Conservation (phyloP, 2,797 vertebrate genomes). For the Squalus acanthias region DNA sequence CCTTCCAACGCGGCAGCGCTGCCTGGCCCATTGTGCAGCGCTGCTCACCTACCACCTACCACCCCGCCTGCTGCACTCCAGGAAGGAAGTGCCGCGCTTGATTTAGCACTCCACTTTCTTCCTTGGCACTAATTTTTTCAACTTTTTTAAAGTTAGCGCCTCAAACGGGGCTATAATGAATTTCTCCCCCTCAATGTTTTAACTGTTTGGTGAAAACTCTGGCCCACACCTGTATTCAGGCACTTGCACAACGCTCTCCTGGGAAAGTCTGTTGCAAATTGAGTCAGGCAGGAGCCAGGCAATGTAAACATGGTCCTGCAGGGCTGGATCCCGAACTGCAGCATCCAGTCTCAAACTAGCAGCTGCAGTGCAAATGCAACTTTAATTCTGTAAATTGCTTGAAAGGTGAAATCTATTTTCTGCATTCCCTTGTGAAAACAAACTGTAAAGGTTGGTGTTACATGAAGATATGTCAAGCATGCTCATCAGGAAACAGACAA, state of each 20-base stretch:
- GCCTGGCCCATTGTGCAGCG: no score
- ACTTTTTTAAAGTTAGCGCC: no score
- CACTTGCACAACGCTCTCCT: neutral
- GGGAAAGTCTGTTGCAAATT: neutral
- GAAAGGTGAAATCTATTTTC: neutral
- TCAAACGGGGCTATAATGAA: no score
- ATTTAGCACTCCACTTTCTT: no score
- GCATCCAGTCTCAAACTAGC: neutral
- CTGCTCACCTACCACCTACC: no score
- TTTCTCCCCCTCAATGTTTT: neutral
- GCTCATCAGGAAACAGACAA: neutral
- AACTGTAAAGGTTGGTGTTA: neutral
- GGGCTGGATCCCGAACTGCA: neutral
- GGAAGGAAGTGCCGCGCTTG: no score
- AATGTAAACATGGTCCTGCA: neutral
- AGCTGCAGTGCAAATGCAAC: neutral
- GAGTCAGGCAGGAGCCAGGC: neutral
- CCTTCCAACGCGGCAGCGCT: no score
- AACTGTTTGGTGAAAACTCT: neutral
- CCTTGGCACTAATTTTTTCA: no score
- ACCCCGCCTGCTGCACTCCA: no score
- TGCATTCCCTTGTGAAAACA: neutral
- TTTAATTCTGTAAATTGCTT: neutral
- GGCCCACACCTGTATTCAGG: neutral
- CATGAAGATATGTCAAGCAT: neutral